phyloP scores from a whole-genome alignment of 2,797 vertebrate genomes.

The Eutrigla gurnardus region DNA sequence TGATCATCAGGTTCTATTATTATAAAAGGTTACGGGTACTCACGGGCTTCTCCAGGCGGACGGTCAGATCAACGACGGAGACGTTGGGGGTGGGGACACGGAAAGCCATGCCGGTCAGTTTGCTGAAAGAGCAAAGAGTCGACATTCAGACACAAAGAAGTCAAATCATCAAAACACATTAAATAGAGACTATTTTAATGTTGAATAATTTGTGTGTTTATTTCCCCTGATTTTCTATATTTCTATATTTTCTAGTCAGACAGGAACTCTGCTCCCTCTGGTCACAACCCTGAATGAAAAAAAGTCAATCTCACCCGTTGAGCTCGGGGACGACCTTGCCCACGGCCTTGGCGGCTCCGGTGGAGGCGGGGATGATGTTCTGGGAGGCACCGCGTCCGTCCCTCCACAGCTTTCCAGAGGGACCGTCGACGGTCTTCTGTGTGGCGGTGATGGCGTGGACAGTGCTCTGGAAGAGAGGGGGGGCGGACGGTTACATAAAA shows the following conservation, averaged over 20 bases:
- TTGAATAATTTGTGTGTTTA: too few relatives aligned
- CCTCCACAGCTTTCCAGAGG: conserved; percentile 92
- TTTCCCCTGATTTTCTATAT: too few relatives aligned
- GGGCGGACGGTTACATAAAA: neutral
- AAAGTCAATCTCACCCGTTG: conserved; percentile 83
- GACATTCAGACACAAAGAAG: too few relatives aligned
- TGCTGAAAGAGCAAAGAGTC: conserved; percentile 73
- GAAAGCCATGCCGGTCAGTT: conserved; percentile 95
- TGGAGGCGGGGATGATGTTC: conserved; percentile 95
- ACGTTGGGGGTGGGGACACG: conserved; percentile 93
- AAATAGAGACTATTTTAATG: too few relatives aligned
- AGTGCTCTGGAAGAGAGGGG: conserved; percentile 84
- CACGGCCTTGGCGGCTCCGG: conserved; percentile 93
- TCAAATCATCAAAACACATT: too few relatives aligned
- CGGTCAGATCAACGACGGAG: conserved; percentile 93
- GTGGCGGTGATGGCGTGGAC: conserved; percentile 93
- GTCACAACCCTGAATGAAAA: too few relatives aligned
- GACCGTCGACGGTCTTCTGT: conserved; percentile 94
- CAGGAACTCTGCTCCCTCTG: too few relatives aligned
- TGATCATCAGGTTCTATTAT: neutral
- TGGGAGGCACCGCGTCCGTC: conserved; percentile 92
- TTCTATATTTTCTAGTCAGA: too few relatives aligned
- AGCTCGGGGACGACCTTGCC: conserved; percentile 94
- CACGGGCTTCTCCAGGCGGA: conserved; percentile 91
- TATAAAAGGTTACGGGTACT: conserved; percentile 45